Conservation (phyloP, 1,140 invertebrate species). For the Carcinoscorpius rotundicauda region DNA sequence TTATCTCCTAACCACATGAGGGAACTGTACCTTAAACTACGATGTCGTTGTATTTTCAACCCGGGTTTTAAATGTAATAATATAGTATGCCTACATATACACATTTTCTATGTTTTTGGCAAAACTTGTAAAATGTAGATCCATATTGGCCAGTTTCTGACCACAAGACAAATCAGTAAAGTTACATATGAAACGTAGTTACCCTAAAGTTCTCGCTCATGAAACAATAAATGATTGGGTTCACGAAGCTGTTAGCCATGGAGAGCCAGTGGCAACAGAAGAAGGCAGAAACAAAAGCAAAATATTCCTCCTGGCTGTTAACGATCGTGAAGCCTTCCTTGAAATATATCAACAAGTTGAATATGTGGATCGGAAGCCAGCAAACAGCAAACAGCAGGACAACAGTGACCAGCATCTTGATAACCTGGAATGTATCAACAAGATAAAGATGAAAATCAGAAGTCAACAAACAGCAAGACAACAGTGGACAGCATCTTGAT, state of each 20-base stretch:
- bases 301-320: conserved; percentile 25
- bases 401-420: conserved; percentile 44
- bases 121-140: too few relatives aligned
- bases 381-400: conserved; percentile 42
- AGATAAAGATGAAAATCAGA: too few relatives aligned
- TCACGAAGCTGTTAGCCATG: conserved; percentile 64
- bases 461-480: too few relatives aligned
- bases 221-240: conserved; percentile 77
- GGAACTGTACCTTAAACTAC: too few relatives aligned
- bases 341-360: conserved; percentile 31
- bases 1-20: too few relatives aligned
- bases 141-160: too few relatives aligned
- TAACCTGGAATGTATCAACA: conserved; percentile 31
- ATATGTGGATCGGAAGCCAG: conserved; percentile 41
- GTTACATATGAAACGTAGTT: conserved; percentile 30
- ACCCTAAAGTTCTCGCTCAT: conserved; percentile 73
- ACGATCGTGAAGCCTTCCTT: conserved; percentile 15
- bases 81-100: too few relatives aligned
- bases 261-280: conserved; percentile 42
- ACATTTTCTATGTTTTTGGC: too few relatives aligned
- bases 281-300: conserved; percentile 32
- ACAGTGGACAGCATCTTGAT: too few relatives aligned
- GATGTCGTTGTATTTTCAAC: too few relatives aligned
- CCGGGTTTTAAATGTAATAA: too few relatives aligned
- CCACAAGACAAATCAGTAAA: too few relatives aligned